phyloP scores from a whole-genome alignment of 2,797 vertebrate species.

The Triplophysa bombifrons region DNA sequence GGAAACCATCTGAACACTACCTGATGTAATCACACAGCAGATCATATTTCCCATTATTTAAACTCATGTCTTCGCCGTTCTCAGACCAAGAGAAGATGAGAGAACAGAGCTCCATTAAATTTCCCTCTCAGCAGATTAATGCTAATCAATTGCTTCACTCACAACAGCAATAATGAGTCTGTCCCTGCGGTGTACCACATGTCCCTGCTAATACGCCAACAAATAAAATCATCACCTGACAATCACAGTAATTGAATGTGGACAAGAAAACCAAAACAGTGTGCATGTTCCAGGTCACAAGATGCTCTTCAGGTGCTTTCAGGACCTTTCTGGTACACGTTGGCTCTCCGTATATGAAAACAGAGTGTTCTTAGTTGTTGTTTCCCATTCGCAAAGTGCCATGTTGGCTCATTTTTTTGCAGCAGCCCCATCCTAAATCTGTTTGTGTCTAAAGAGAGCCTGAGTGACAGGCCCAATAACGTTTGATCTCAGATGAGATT shows the following conservation, averaged over 20 bases:
- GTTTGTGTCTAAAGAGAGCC: conserved; percentile 14
- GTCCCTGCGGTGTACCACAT: conserved; percentile 11
- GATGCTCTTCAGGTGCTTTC: too few species aligned
- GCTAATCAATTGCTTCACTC: conserved; percentile 33
- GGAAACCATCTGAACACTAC: background rate
- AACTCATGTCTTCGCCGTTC: conserved; percentile 16
- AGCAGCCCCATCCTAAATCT: background rate
- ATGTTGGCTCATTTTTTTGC: conserved; percentile 17
- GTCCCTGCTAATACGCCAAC: conserved; percentile 2
- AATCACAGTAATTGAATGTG: conserved; percentile 22
- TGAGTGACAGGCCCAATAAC: conserved; percentile 24
- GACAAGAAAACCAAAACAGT: background rate
- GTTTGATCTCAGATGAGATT: conserved; percentile 30
- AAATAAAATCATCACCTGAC: conserved; percentile 29
- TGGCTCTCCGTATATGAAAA: conserved; percentile 18
- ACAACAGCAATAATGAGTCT: conserved; percentile 7
- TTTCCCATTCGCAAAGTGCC: conserved; percentile 43
- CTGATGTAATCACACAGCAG: conserved; percentile 20
- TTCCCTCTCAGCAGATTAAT: conserved; percentile 22
- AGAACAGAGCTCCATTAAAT: conserved; percentile 6
- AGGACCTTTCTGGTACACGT: too few species aligned
- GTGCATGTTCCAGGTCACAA: too few species aligned
- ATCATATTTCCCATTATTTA: conserved; percentile 25
- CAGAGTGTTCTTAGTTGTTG: conserved; percentile 11
- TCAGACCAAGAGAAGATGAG: conserved; percentile 25